Evolutionary conservation across 2,113 vertebrate species (phyloP), one percentile per base, ranked within the genome.

Genomic region (Mungos mungo): DNA sequence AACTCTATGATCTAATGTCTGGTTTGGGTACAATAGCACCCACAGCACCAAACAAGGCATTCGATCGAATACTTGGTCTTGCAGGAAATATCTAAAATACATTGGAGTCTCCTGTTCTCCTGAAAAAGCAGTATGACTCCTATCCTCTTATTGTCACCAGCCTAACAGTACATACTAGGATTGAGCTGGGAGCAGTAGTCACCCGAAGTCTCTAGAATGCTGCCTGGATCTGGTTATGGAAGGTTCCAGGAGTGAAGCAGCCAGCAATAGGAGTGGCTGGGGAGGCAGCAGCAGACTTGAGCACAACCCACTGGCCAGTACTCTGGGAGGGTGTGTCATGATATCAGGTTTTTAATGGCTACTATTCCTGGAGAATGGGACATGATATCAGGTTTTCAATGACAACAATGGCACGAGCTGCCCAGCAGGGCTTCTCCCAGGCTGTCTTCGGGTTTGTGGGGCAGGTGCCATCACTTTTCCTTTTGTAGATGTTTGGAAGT

Each of bases 41-140:
- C 2, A 1, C 2, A 63, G 29, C 29, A 38, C 27, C 33, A 57
- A 23, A n/a, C 0, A 0, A 31, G 0, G 5, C n/a, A 35, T 54
- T 41, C 31, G 45, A 45, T 57, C n/a, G 84, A 69, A 52, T 71
- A 27, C 23, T 38, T 11, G 15, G 23, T 60, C 52, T 77, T 82
- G 25, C 15, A 79, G 45, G 35, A 86, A 93, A 47, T 10, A 45
- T 41, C 23, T 23, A 54, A 63, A 45, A 47, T 14, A 54, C 2
- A 27, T 4, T 1, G 81, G 8, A 15, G 19, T 7, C 50, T 93
- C 60, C 4, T 41, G 21, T 57, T 68, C 89, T 52, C n/a, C 77
- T 54, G 2, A 47, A 29, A 50, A 33, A 47, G 7, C 31, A 52
- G 10, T 3, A 4, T 0, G 4, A 25, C 7, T 15, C 5, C 27